Percentiles rank a stretch among this genome's conserved stretches.
Evolutionary conservation across 2,113 vertebrate species (phyloP).

Genomic region (Pteruthius melanotis): DNA sequence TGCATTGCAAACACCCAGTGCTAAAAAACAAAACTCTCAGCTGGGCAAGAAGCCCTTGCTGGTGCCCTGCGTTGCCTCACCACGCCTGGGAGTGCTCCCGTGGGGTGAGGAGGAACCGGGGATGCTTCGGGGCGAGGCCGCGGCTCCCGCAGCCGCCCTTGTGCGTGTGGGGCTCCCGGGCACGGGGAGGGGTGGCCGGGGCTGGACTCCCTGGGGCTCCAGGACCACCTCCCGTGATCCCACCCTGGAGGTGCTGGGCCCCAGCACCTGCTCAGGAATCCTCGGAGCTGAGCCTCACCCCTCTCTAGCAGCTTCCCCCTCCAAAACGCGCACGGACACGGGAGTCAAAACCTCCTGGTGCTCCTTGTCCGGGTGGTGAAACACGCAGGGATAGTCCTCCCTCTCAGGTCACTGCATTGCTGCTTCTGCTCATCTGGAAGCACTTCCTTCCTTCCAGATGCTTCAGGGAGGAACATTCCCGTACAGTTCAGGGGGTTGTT

Average conservation of each 20-base stretch:
- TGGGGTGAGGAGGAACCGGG: neutral
- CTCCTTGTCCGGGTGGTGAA: neutral
- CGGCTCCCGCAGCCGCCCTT: neutral
- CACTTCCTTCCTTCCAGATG: neutral
- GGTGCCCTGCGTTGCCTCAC: neutral
- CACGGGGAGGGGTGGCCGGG: neutral
- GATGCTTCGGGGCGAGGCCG: fast-evolving
- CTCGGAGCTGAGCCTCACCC: fast-evolving
- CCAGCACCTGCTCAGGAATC: fast-evolving
- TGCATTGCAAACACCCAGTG: neutral
- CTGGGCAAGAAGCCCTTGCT: neutral
- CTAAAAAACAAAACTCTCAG: neutral
- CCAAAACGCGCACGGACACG: fast-evolving
- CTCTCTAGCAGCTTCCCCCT: neutral
- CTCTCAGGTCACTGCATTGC: neutral
- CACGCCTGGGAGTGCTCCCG: neutral
- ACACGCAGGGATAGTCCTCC: neutral
- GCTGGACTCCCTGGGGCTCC: fast-evolving
- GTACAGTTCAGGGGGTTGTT: neutral
- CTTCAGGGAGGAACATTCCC: neutral
- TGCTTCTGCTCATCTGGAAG: neutral
- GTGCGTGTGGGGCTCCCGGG: neutral
- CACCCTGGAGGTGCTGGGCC: neutral
- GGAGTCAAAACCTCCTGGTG: neutral
- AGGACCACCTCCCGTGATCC: neutral